Evolutionary conservation across 1,140 invertebrate genomes (phyloP).

Genomic region (Drosophila mayri): DNA sequence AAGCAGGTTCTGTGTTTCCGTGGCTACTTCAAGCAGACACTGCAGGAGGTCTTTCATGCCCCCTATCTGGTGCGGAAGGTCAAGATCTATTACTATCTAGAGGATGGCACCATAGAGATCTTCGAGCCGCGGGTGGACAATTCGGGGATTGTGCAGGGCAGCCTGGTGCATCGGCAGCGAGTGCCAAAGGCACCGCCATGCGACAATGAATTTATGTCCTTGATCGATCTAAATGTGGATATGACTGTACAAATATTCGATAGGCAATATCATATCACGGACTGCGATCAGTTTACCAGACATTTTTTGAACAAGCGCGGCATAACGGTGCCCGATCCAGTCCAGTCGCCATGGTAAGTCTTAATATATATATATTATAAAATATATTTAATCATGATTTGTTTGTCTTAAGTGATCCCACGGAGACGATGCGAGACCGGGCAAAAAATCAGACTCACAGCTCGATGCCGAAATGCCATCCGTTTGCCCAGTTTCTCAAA

Average conservation of each 20-base stretch:
- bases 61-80: slow-evolving; percentile 91
- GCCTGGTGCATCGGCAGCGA: slow-evolving; percentile 73
- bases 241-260: slow-evolving; percentile 74
- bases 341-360: slow-evolving; percentile 62
- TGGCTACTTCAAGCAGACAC: slow-evolving; percentile 94
- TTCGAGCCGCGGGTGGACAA: slow-evolving; percentile 90
- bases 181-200: slow-evolving; percentile 72
- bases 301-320: slow-evolving; percentile 93
- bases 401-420: slow-evolving; percentile 85
- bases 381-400: background rate
- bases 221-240: slow-evolving; percentile 80
- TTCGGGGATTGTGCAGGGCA: slow-evolving; percentile 91
- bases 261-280: slow-evolving; percentile 87
- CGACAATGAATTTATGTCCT: slow-evolving; percentile 71
- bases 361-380: too few relatives aligned
- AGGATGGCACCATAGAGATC: slow-evolving; percentile 96
- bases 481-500: slow-evolving; percentile 90
- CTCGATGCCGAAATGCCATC: slow-evolving; percentile 55
- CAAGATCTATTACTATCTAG: slow-evolving; percentile 94
- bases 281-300: slow-evolving; percentile 94
- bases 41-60: slow-evolving; percentile 90
- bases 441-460: slow-evolving; percentile 10
- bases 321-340: slow-evolving; percentile 91
- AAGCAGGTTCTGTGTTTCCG: slow-evolving; percentile 94
- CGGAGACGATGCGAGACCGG: slow-evolving; percentile 82